These are phyloP conservation scores for Camelus bactrianus DNA, from an alignment of 2,113 vertebrate genomes.

Conservation along the genomic window DNA sequence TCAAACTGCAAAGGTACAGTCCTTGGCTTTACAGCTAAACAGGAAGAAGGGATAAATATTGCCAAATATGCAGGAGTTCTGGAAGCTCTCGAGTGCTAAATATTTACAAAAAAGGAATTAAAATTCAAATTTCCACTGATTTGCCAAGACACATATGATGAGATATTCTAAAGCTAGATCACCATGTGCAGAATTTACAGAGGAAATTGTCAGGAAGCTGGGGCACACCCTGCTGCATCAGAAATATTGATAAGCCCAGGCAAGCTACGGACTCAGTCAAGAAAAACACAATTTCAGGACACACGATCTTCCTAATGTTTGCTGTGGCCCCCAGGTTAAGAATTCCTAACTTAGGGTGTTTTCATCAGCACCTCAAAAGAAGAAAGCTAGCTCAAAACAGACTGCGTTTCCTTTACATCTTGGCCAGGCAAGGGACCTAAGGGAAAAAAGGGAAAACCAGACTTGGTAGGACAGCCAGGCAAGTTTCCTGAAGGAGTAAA, in stretches of 20 bases:
- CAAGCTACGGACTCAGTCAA: accelerated
- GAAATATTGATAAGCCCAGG: neutral
- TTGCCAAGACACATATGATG: accelerated
- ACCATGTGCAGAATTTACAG: accelerated
- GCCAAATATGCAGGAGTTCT: no score
- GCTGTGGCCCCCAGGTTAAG: accelerated
- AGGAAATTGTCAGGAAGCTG: accelerated
- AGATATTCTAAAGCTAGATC: neutral
- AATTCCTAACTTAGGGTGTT: neutral
- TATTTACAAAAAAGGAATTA: neutral
- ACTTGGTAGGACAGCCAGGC: no score
- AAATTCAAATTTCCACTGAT: neutral
- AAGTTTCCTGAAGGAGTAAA: neutral
- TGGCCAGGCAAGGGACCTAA: no score
- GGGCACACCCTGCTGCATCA: accelerated
- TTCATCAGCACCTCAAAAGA: neutral
- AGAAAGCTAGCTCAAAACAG: neutral
- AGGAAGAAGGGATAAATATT: no score
- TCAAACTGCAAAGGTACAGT: neutral
- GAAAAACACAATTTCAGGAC: neutral
- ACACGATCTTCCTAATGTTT: neutral
- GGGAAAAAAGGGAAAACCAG: no score
- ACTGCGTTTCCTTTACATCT: neutral
- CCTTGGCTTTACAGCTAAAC: neutral
- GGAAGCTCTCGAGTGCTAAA: neutral